Conservation (phyloP, 1,140 invertebrate species). For the Drosophila nannoptera region DNA sequence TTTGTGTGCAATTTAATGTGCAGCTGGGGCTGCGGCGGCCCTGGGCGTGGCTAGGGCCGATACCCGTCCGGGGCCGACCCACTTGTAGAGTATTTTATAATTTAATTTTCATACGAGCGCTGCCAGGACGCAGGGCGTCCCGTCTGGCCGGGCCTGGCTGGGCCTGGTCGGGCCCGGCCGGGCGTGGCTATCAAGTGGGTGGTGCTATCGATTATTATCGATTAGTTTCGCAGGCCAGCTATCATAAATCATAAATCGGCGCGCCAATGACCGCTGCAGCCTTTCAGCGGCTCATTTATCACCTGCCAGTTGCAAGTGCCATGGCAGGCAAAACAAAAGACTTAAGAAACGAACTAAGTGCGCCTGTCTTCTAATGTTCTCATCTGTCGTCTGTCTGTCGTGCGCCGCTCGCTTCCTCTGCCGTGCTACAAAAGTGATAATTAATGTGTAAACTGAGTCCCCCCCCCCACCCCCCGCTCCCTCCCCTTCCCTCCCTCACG, state of each 20-base stretch:
- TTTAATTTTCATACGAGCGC: slow-evolving; percentile 70
- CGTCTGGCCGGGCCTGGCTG: slow-evolving; percentile 31
- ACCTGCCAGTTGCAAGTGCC: slow-evolving; percentile 49
- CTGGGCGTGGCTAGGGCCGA: slow-evolving; percentile 30
- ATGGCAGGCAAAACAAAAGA: slow-evolving; percentile 59
- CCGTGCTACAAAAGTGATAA: slow-evolving; percentile 69
- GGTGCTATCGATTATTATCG: slow-evolving; percentile 76
- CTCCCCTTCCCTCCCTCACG: not conserved
- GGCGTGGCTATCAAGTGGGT: slow-evolving; percentile 22
- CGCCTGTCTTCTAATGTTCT: slow-evolving; percentile 59
- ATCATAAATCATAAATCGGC: slow-evolving; percentile 69
- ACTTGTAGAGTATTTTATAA: slow-evolving; percentile 76
- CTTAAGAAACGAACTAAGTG: slow-evolving; percentile 62
- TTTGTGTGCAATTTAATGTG: slow-evolving; percentile 60
- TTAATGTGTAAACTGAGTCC: slow-evolving; percentile 72
- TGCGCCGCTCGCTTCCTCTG: slow-evolving; percentile 6
- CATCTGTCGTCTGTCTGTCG: slow-evolving; percentile 34
- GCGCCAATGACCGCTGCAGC: slow-evolving; percentile 5
- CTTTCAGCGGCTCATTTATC: slow-evolving; percentile 74
- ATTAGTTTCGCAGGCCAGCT: slow-evolving; percentile 58
- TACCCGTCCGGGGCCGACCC: slow-evolving; percentile 47
- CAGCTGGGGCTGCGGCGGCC: slow-evolving; percentile 25
- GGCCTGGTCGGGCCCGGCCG: slow-evolving; percentile 19
- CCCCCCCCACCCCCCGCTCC: slow-evolving; percentile 7
- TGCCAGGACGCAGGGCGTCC: slow-evolving; percentile 5